Base-by-base conservation (phyloP, 1,140 invertebrate species). In the Brachionus plicatilis region DNA sequence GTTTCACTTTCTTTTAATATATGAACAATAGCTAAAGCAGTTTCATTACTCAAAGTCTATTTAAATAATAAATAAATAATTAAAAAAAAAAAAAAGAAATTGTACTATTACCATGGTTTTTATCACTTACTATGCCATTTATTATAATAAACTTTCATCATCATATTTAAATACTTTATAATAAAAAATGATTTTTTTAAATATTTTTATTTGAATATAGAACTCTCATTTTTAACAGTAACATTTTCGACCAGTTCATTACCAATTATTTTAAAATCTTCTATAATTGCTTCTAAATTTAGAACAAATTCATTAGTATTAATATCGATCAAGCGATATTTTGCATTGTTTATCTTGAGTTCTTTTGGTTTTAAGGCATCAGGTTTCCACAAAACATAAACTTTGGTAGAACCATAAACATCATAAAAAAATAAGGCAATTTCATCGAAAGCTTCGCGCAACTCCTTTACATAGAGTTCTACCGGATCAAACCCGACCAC, bases 401-500 rank as follows among this genome's bases (percentile, higher is more conserved):
- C 93, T 8, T 92, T 89, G 84, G 92, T 91, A 33, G 95, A 95
- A 24, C 95, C 95, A 90, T 93, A 95, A 0, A 91, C 90, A 89
- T 97, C 94, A 88, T 96, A 92, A 88, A 97, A 96, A 88, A 97
- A 97, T 37, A 95, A 87, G 1, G 94, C 95, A 86, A 93, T 93
- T 41, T 95, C 92, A 4, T 91, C 91, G 88, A 94, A 97, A 76
- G 92, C 91, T 76, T 91, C 90, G 94, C 93, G 91, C 65, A 97
- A 89, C 86, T 95, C 93, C 27, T 91, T 88, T 11, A 97, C 89
- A 88, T 94, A 95, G 14, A 87, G 89, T 70, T 92, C 87, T 29
- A 95, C 91, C 0, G 94, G 94, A 90, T 96, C 91, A 87, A 94
- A 95, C 85, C 93, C 93, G 0, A 94, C 91, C 4, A 95, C 88